Percentiles rank a stretch among this genome's conserved stretches.
These are phyloP conservation scores for Ranitomeya variabilis DNA, from an alignment of 2,113 vertebrate species.

Conservation along the genomic window DNA sequence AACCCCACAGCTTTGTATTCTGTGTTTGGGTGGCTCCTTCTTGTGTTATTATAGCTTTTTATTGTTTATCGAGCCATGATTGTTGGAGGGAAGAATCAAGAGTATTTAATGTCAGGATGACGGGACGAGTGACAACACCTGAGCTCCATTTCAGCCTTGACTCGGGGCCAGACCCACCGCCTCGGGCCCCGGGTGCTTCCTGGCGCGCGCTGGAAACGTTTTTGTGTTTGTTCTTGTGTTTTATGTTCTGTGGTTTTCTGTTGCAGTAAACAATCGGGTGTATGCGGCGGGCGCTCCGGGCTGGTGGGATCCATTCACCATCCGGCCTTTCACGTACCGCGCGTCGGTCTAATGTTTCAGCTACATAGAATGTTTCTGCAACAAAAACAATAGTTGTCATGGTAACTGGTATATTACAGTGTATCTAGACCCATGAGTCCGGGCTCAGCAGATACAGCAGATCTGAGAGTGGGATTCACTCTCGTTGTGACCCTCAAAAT, in stretches of 20 bases:
- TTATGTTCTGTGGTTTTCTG: background rate
- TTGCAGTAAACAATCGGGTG: background rate
- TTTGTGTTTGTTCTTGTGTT: background rate
- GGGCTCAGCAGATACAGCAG: background rate
- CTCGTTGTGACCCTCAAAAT: too few species aligned
- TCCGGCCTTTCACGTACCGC: background rate
- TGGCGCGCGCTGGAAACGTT: too few species aligned
- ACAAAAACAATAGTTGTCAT: background rate
- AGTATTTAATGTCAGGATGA: slow-evolving; percentile 1
- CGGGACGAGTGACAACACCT: background rate
- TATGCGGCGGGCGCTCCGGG: background rate
- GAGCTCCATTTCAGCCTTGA: background rate
- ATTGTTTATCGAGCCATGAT: background rate
- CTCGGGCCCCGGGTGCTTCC: background rate
- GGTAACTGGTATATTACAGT: background rate
- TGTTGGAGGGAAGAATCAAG: background rate
- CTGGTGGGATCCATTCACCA: background rate
- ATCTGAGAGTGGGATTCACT: background rate
- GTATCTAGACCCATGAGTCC: background rate
- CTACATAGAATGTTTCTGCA: background rate
- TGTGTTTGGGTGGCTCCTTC: background rate
- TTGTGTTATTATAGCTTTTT: background rate
- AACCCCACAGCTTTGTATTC: background rate
- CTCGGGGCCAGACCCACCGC: background rate
- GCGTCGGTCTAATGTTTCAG: background rate